phyloP scores from a whole-genome alignment of 2,113 vertebrate species.

The Platanista minor region DNA sequence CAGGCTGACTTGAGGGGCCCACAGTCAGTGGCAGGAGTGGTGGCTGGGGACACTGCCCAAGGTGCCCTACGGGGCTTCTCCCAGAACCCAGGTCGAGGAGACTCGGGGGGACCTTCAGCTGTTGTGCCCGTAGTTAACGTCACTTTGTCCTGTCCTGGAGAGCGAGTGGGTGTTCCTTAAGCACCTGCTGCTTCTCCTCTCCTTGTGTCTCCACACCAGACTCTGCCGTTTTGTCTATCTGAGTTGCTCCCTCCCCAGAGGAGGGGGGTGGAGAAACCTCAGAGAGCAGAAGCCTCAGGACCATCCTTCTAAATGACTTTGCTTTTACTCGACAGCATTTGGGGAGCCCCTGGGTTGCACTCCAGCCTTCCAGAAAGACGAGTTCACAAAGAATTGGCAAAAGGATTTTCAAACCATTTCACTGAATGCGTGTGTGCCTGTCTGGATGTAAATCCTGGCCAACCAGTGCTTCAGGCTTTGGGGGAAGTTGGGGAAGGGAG shows the following conservation, averaged over 20 bases:
- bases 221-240: fast-evolving
- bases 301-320: fast-evolving
- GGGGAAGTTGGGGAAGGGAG: fast-evolving
- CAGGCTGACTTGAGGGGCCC: fast-evolving
- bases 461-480: not conserved
- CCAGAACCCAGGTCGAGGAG: not conserved
- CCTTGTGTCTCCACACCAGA: fast-evolving
- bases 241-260: fast-evolving
- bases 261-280: no score
- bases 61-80: not conserved
- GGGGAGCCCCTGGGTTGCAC: fast-evolving
- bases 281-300: not conserved
- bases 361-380: not conserved
- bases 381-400: not conserved
- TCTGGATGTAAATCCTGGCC: not conserved
- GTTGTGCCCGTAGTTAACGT: fast-evolving
- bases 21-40: fast-evolving
- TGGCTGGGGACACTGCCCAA: fast-evolving
- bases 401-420: constrained; percentile 29
- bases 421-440: fast-evolving
- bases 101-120: fast-evolving
- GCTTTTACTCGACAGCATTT: fast-evolving
- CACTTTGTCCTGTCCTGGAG: not conserved
- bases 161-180: fast-evolving
- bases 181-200: not conserved